Evolutionary conservation across 2,888 invertebrate species (phyloP).

Genomic region (Eupsilia transversa): DNA sequence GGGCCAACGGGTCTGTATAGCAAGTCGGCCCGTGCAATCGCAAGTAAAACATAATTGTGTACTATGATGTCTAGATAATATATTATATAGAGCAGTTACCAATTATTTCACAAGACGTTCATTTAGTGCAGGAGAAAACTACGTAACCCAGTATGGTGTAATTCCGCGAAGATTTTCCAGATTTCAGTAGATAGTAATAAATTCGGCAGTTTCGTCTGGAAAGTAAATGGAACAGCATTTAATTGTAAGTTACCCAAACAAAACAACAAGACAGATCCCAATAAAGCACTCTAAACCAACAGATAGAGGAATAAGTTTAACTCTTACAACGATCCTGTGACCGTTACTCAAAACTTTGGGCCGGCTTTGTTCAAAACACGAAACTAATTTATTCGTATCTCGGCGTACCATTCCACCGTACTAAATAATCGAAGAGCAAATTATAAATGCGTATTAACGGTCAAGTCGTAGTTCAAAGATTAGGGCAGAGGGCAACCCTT

Average conservation of each 20-base stretch:
- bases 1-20: slow-evolving; percentile 35
- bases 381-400: slow-evolving; percentile 90
- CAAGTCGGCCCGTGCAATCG: neutral
- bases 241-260: slow-evolving; percentile 76
- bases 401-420: slow-evolving; percentile 83
- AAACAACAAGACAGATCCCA: slow-evolving; percentile 80
- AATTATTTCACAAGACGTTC: neutral
- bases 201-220: slow-evolving; percentile 14
- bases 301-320: slow-evolving; percentile 83
- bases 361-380: slow-evolving; percentile 89
- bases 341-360: slow-evolving; percentile 89
- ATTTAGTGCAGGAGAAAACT: neutral
- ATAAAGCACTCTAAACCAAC: slow-evolving; percentile 77
- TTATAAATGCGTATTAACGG: slow-evolving; percentile 91
- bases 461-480: slow-evolving; percentile 91
- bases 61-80: neutral
- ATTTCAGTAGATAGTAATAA: slow-evolving; percentile 22
- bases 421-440: slow-evolving; percentile 90
- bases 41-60: neutral
- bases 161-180: slow-evolving; percentile 2
- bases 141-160: neutral
- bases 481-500: slow-evolving; percentile 89
- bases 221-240: slow-evolving; percentile 67
- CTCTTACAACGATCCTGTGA: slow-evolving; percentile 86
- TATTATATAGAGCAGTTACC: neutral